phyloP scores from a whole-genome alignment of 2,113 vertebrate genomes.

The Thunnus thynnus region DNA sequence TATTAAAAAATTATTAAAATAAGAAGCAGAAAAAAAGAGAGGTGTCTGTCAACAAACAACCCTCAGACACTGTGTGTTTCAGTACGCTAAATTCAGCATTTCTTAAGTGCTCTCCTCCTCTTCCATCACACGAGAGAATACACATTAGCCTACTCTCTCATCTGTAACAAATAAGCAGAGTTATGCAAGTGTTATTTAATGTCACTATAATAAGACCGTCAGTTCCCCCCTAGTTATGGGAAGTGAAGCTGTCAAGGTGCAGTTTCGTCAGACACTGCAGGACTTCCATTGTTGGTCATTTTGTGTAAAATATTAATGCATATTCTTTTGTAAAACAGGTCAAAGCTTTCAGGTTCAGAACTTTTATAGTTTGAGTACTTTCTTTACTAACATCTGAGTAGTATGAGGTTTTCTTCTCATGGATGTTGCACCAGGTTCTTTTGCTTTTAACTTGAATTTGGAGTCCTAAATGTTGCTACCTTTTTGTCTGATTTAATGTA shows the following conservation, averaged over 20 bases:
- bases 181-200: constrained; percentile 80
- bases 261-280: constrained; percentile 61
- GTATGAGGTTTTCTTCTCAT: constrained; percentile 13
- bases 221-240: constrained; percentile 64
- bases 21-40: neutral
- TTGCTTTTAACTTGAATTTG: constrained; percentile 31
- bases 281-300: constrained; percentile 52
- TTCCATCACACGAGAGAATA: constrained; percentile 36
- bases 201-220: constrained; percentile 74
- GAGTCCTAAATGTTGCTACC: constrained; percentile 23
- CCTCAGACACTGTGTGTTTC: neutral
- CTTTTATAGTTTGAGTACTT: constrained; percentile 30
- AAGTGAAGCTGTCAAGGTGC: constrained; percentile 77
- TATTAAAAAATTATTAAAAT: neutral
- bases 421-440: constrained; percentile 15
- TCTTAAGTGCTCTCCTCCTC: constrained; percentile 26
- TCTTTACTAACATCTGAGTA: constrained; percentile 10
- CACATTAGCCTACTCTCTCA: constrained; percentile 61
- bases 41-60: neutral
- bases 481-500: constrained; percentile 53
- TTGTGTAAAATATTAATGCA: constrained; percentile 63
- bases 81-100: constrained; percentile 25
- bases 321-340: constrained; percentile 49
- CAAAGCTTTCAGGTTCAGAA: constrained; percentile 49
- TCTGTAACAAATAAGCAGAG: constrained; percentile 74